phyloP scores from a whole-genome alignment of 2,113 vertebrate species.

The Lonchura striata region DNA sequence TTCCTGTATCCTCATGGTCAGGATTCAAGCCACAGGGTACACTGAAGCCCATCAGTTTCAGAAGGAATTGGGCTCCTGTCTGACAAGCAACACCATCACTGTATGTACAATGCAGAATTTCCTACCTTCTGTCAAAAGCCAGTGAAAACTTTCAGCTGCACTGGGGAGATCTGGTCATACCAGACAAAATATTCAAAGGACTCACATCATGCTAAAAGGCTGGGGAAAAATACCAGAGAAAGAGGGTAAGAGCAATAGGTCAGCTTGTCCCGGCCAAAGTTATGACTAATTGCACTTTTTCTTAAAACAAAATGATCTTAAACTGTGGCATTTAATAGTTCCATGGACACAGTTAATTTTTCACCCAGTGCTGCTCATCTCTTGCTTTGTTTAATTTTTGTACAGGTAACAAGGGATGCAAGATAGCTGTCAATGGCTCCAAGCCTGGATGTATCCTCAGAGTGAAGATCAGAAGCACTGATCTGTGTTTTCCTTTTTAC shows the following conservation, averaged over 20 bases:
- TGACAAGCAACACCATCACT: neutral
- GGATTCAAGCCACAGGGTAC: neutral
- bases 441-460: conserved; percentile 23
- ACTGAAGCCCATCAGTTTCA: neutral
- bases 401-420: neutral
- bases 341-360: neutral
- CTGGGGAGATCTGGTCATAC: neutral
- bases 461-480: conserved; percentile 27
- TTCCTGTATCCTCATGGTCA: neutral
- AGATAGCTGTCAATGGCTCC: conserved; percentile 1
- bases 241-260: neutral
- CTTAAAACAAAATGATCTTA: neutral
- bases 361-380: neutral
- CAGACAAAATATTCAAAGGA: neutral
- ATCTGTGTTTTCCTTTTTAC: neutral
- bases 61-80: neutral
- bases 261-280: neutral
- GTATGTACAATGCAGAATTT: fast-evolving
- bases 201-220: neutral
- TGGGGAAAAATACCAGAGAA: neutral
- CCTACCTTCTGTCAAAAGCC: neutral
- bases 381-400: conserved; percentile 33
- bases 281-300: neutral
- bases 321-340: neutral
- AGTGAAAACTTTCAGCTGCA: neutral